Evolutionary conservation across 2,888 invertebrate species (phyloP), one percentile per base, ranked within the genome.

Genomic region (Apamea monoglypha): DNA sequence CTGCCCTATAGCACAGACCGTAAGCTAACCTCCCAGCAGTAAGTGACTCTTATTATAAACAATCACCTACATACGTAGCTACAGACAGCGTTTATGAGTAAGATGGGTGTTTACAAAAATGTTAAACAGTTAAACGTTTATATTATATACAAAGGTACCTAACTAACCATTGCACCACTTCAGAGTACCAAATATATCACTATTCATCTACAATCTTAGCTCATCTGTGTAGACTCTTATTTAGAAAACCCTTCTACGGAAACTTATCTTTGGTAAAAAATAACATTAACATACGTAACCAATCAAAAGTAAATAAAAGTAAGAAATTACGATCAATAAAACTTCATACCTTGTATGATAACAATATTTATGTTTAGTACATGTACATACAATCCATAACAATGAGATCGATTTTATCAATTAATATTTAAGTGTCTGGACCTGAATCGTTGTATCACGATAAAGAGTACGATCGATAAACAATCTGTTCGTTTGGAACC

Each of bases 341-440:
- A 96, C 92, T 96, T 97, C 97, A 97, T 96, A 97, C 97, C 96
- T 94, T 95, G 97, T 97, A 97, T 97, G 96, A 96, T 97, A 96
- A 97, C 96, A 97, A 96, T 94, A 94, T 94, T 94, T 93, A 94
- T 88, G 92, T 92, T 94, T 92, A 92, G 94, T 94, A 94, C 91
- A 93, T 93, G 92, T 94, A 95, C 93, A 92, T 91, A 91, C 91
- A 94, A 94, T 96, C 93, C 94, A 95, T 96, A 96, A 96, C 96
- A 96, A 96, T 96, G 96, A 97, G 96, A 97, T 96, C 96, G 95
- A 94, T 95, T 95, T 94, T 92, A 94, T 94, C 93, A 94, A 94
- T 93, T 90, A 88, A 92, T 93, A 91, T 94, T 94, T 93, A 91
- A 87, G 89, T 89, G 90, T 92, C 91, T 93, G 94, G 93, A 94